A percentile compares a stretch with the other conserved stretches of the same genome.
phyloP scores from a whole-genome alignment of 1,140 invertebrate genomes.

The Macrocentrus cingulum region DNA sequence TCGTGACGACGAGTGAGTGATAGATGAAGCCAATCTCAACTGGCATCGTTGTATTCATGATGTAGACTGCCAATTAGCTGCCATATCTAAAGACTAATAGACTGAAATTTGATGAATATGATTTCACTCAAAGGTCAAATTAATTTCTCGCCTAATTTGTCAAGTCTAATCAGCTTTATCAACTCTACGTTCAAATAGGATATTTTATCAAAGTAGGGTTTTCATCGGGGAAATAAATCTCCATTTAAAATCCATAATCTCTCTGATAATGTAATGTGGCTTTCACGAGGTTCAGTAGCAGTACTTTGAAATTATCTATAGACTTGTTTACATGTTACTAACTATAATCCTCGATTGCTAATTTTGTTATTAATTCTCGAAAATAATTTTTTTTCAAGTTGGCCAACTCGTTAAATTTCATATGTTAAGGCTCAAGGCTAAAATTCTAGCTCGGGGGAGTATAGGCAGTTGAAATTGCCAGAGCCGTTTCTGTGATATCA shows the following conservation, averaged over 20 bases:
- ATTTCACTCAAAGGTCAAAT: no score
- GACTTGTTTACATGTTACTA: slow-evolving; percentile 19
- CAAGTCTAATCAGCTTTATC: no score
- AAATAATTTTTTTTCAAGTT: slow-evolving; percentile 13
- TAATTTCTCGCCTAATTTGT: no score
- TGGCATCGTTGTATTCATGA: no score
- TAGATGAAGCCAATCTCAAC: slow-evolving; percentile 39
- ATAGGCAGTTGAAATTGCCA: slow-evolving; percentile 17
- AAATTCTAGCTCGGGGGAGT: slow-evolving; percentile 23
- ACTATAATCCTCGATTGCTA: no score
- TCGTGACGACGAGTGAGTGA: slow-evolving; percentile 35
- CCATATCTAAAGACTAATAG: no score
- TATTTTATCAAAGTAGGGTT: no score
- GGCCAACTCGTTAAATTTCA: slow-evolving; percentile 22
- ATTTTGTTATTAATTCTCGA: no score
- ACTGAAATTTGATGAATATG: no score
- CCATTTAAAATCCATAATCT: no score
- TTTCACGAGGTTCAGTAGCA: slow-evolving; percentile 24
- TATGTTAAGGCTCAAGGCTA: slow-evolving; percentile 8
- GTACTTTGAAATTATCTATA: slow-evolving; percentile 4
- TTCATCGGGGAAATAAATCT: no score
- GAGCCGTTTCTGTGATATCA: background rate
- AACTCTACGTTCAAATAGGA: slow-evolving; percentile 28
- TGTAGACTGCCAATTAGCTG: no score
- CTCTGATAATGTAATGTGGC: slow-evolving; percentile 21